Percentiles rank a stretch among this genome's conserved stretches.
Conservation (phyloP, 2,797 vertebrate genomes). For the Hydrophis major region DNA sequence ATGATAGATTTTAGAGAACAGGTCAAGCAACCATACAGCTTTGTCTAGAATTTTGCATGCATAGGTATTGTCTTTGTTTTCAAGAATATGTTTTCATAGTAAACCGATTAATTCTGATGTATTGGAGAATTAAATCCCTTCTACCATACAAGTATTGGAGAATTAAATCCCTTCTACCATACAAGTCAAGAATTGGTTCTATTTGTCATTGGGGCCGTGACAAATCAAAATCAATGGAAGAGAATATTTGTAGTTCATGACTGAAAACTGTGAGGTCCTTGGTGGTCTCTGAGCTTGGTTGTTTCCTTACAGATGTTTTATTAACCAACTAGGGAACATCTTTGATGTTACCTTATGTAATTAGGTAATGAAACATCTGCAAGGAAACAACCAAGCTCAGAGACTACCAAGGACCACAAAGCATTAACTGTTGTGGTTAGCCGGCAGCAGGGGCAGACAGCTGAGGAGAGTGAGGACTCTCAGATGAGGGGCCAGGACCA, state of each 20-base stretch:
- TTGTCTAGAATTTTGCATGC: too few relatives aligned
- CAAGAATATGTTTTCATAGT: neutral
- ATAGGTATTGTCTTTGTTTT: neutral
- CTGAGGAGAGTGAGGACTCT: too few relatives aligned
- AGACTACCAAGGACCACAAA: neutral
- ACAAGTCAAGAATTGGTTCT: neutral
- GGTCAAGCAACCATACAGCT: neutral
- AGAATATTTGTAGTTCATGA: neutral
- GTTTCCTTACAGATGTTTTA: neutral
- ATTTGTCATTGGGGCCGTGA: neutral
- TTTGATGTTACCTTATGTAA: neutral
- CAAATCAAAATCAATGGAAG: neutral
- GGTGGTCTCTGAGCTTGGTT: too few relatives aligned
- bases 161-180: neutral
- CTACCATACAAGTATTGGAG: neutral
- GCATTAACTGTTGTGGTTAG: too few relatives aligned
- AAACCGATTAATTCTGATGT: neutral
- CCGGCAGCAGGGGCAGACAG: too few relatives aligned
- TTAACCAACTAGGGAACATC: neutral
- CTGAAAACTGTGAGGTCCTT: neutral
- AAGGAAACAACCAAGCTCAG: neutral
- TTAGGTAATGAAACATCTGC: neutral
- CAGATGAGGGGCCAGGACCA: too few relatives aligned
- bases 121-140: neutral
- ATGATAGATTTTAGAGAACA: neutral